These are phyloP conservation scores for Conchocele bisecta DNA, from an alignment of 2,888 invertebrate species.

Conservation along the genomic window DNA sequence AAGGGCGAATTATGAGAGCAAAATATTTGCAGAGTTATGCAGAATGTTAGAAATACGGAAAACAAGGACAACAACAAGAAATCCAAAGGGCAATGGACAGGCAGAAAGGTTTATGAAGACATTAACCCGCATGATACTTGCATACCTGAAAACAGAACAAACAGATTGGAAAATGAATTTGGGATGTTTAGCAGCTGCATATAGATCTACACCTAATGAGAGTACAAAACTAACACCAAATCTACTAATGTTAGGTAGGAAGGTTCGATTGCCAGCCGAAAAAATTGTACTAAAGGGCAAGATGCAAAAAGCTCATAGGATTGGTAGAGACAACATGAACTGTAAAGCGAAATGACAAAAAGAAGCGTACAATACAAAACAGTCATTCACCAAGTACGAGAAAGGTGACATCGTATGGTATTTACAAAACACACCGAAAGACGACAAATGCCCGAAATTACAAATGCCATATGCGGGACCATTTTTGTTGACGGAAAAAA, in stretches of 20 bases:
- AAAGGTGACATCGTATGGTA: constrained; percentile 20
- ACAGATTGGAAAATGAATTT: constrained; percentile 53
- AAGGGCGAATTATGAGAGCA: constrained; percentile 52
- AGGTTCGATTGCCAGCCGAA: constrained; percentile 50
- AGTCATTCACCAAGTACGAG: constrained; percentile 11
- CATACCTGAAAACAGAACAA: constrained; percentile 45
- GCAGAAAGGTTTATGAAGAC: constrained; percentile 45
- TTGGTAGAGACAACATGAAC: neutral
- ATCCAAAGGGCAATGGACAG: constrained; percentile 49
- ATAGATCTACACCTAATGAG: constrained; percentile 39
- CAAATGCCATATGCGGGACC: constrained; percentile 20
- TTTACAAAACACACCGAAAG: constrained; percentile 6
- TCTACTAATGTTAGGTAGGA: constrained; percentile 50
- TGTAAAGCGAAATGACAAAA: constrained; percentile 8
- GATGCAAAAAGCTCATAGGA: constrained; percentile 13
- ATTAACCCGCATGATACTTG: constrained; percentile 34
- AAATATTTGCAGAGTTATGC: constrained; percentile 50
- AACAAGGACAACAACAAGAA: constrained; percentile 39
- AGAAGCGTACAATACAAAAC: neutral
- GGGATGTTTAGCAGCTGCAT: constrained; percentile 46
- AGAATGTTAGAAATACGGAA: constrained; percentile 47
- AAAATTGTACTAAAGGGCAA: constrained; percentile 19
- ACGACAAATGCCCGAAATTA: constrained; percentile 3
- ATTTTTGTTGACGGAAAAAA: constrained; percentile 2
- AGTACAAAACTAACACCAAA: constrained; percentile 49